phyloP scores from a whole-genome alignment of 2,797 vertebrate genomes.

The Malurus leucopterus region DNA sequence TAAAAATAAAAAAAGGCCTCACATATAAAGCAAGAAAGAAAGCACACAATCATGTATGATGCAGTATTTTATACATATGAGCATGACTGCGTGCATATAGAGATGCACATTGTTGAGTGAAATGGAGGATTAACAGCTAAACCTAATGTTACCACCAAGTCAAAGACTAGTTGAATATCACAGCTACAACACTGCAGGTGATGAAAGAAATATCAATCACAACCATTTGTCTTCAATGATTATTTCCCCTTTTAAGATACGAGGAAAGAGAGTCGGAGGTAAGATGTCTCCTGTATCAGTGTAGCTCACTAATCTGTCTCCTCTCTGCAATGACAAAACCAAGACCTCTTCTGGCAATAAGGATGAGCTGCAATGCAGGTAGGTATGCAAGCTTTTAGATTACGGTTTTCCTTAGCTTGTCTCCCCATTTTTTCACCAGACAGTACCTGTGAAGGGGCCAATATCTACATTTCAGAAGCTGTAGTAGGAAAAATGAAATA shows the following conservation, averaged over 20 bases:
- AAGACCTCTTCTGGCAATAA: background rate
- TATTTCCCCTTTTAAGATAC: background rate
- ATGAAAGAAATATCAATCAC: background rate
- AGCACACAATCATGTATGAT: background rate
- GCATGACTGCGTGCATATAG: background rate
- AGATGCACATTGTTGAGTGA: background rate
- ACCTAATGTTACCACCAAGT: background rate
- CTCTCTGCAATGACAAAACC: background rate
- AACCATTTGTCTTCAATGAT: background rate
- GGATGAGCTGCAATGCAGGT: background rate
- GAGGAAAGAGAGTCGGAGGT: background rate
- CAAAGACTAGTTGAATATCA: background rate
- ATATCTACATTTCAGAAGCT: background rate
- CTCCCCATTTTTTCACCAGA: background rate
- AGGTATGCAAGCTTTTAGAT: background rate
- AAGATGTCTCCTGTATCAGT: background rate
- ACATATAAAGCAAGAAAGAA: background rate
- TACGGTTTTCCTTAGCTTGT: background rate
- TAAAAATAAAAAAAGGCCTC: background rate
- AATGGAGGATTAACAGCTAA: background rate
- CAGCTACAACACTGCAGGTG: background rate
- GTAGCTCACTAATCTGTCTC: background rate
- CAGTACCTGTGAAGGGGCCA: background rate
- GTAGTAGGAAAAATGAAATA: background rate
- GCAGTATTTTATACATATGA: background rate